Evolutionary conservation across 35 echinoderm and acorn worm species (phyloP).

Genomic region (Apostichopus parvimensis): DNA sequence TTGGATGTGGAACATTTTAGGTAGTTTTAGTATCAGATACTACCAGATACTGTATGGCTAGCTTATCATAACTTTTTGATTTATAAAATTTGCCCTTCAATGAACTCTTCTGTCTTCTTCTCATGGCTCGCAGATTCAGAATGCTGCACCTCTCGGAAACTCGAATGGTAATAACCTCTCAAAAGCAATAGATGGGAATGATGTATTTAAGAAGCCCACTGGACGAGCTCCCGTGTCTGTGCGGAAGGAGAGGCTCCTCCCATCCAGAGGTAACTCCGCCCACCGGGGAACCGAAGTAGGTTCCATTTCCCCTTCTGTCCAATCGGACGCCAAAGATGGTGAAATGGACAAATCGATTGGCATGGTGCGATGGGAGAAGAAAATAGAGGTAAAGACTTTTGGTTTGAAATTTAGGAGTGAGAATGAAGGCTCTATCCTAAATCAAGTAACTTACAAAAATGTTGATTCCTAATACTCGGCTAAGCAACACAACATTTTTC

Average conservation of each 20-base stretch:
- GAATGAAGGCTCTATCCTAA: too few species aligned
- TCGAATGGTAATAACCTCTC: neutral
- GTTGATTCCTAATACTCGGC: too few species aligned
- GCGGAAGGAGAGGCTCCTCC: neutral
- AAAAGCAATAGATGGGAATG: neutral
- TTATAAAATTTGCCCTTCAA: too few species aligned
- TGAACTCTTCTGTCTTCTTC: too few species aligned
- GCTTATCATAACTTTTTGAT: too few species aligned
- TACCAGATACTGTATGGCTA: too few species aligned
- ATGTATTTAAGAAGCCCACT: conserved; percentile 10
- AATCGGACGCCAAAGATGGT: neutral
- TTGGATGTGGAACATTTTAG: too few species aligned
- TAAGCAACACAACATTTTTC: too few species aligned
- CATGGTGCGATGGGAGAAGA: conserved; percentile 60
- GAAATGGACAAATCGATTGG: conserved; percentile 19
- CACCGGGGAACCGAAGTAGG: neutral
- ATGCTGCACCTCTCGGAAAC: too few species aligned
- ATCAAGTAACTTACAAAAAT: too few species aligned
- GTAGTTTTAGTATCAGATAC: too few species aligned
- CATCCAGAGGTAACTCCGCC: neutral
- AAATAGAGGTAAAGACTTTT: conserved; percentile 56
- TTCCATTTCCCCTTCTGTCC: neutral
- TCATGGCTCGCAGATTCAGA: too few species aligned
- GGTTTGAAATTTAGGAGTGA: neutral
- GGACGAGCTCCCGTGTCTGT: conserved; percentile 17